These are phyloP conservation scores for Macropis europaea DNA, from an alignment of 2,888 invertebrate genomes.

Conservation along the genomic window DNA sequence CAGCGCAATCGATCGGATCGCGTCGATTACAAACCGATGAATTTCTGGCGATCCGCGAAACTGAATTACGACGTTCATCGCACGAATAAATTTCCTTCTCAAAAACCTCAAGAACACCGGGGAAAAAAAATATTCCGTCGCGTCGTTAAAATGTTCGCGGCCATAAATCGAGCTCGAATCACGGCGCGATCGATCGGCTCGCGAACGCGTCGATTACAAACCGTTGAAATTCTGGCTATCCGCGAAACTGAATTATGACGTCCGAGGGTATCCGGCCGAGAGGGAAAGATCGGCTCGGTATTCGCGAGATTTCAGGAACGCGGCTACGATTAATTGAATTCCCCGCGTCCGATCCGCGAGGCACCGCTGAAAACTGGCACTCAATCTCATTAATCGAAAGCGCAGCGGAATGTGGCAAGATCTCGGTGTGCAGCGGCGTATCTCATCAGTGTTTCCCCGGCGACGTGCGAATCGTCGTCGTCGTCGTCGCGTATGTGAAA, in stretches of 20 bases:
- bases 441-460: slow-evolving; percentile 16
- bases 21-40: too few species aligned
- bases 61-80: too few species aligned
- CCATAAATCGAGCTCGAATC: background rate
- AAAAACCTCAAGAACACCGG: too few species aligned
- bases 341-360: slow-evolving; percentile 29
- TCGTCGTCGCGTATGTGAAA: slow-evolving; percentile 5
- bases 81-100: too few species aligned
- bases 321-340: slow-evolving; percentile 58
- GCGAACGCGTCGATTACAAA: slow-evolving; percentile 24
- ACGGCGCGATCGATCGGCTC: slow-evolving; percentile 1
- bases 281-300: slow-evolving; percentile 42
- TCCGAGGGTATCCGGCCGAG: slow-evolving; percentile 11
- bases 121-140: too few species aligned
- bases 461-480: slow-evolving; percentile 46
- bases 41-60: too few species aligned
- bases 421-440: slow-evolving; percentile 5
- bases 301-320: slow-evolving; percentile 62
- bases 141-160: too few species aligned
- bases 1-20: too few species aligned
- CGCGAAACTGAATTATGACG: slow-evolving; percentile 54
- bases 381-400: slow-evolving; percentile 63
- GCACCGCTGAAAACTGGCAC: slow-evolving; percentile 57
- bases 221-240: slow-evolving; percentile 51
- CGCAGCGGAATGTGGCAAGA: slow-evolving; percentile 57